Percentiles rank a stretch among this genome's conserved stretches.
These are phyloP conservation scores for Cheilosia impressa DNA, from an alignment of 2,888 invertebrate genomes.

Conservation along the genomic window DNA sequence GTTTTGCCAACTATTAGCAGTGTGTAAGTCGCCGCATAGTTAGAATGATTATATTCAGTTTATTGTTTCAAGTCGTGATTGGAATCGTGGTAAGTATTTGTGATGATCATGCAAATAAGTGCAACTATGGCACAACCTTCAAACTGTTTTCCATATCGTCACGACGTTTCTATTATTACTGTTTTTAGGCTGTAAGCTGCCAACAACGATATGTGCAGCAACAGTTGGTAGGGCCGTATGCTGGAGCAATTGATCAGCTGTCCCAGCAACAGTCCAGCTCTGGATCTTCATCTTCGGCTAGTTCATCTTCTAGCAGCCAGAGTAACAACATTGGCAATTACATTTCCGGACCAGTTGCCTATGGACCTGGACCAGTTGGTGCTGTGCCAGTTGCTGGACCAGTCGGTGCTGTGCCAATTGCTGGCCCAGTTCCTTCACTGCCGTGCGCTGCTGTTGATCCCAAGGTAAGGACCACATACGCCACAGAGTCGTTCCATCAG, in stretches of 20 bases:
- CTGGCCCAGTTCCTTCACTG: constrained; percentile 15
- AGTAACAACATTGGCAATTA: constrained; percentile 37
- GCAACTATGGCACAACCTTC: constrained; percentile 11
- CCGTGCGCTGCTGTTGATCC: constrained; percentile 35
- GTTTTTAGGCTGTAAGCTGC: constrained; percentile 52
- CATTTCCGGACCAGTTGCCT: constrained; percentile 19
- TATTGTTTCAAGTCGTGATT: constrained; percentile 80
- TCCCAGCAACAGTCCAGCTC: constrained; percentile 44
- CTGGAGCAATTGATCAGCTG: constrained; percentile 30
- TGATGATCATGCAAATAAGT: constrained; percentile 1
- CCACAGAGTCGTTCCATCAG: constrained; percentile 34
- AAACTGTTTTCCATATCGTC: constrained; percentile 5
- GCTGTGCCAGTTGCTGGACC: constrained; percentile 13
- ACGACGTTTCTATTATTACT: constrained; percentile 13
- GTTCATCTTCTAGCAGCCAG: constrained; percentile 42
- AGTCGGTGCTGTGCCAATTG: constrained; percentile 16
- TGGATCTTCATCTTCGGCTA: constrained; percentile 36
- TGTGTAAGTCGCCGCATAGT: constrained; percentile 62
- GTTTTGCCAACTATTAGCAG: constrained; percentile 48
- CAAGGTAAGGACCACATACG: constrained; percentile 30
- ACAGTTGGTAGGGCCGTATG: constrained; percentile 31
- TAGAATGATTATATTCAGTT: constrained; percentile 80
- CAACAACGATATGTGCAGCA: constrained; percentile 46
- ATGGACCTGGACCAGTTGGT: constrained; percentile 28
- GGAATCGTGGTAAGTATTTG: constrained; percentile 80